Conservation (phyloP, 2,797 vertebrate genomes). For the Sardinella longiceps region DNA sequence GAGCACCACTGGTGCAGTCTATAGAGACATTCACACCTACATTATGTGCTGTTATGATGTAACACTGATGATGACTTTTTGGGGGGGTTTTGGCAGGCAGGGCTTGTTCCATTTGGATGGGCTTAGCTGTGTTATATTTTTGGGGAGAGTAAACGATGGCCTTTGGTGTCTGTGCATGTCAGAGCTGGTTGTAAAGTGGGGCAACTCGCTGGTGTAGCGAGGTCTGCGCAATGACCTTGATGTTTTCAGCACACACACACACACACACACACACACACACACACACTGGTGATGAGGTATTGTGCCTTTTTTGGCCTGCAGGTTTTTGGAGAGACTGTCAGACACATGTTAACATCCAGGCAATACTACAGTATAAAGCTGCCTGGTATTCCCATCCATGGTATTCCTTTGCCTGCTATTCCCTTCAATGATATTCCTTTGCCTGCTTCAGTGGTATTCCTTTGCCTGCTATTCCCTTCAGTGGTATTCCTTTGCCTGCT, state of each 20-base stretch:
- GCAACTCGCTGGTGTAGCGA: background rate
- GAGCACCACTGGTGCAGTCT: background rate
- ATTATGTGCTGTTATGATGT: background rate
- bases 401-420: too few species aligned
- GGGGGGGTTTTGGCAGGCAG: background rate
- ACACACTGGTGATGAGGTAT: background rate
- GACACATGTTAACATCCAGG: background rate
- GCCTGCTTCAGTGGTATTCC: too few species aligned
- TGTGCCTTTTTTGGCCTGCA: too few species aligned
- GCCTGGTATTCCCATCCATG: background rate
- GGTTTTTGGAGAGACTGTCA: background rate
- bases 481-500: too few species aligned
- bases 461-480: too few species aligned
- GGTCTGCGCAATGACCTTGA: background rate
- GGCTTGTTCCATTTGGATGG: background rate
- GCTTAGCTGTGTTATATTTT: background rate
- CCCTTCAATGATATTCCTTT: too few species aligned
- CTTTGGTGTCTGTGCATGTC: background rate
- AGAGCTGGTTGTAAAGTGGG: background rate
- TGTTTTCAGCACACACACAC: constrained; percentile 21
- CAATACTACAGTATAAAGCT: background rate
- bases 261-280: background rate
- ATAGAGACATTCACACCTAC: background rate
- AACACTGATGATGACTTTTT: background rate
- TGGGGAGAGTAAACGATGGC: background rate